Conservation (phyloP, 2,888 invertebrate genomes). For the Mesorhabditis sp. region DNA sequence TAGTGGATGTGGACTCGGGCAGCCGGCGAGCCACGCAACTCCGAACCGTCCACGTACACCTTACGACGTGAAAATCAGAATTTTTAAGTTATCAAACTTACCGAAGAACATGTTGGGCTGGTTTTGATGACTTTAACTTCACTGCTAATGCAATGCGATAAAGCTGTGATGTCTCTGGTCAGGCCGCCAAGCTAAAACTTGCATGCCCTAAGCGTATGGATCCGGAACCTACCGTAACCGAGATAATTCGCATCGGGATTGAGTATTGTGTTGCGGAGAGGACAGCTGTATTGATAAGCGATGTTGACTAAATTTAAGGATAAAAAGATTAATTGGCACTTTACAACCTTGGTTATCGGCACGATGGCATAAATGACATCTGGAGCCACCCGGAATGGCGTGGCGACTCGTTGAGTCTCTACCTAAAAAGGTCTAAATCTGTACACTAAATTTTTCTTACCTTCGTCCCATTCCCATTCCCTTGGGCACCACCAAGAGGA, state of each 20-base stretch:
- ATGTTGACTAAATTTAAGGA: slow-evolving; percentile 21
- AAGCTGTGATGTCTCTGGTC: slow-evolving; percentile 42
- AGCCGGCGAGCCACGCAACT: slow-evolving; percentile 37
- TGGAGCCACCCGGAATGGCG: slow-evolving; percentile 31
- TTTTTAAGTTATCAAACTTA: slow-evolving; percentile 15
- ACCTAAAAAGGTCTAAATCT: slow-evolving; percentile 14
- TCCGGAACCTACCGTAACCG: slow-evolving; percentile 17
- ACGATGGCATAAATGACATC: slow-evolving; percentile 27
- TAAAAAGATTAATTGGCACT: background rate
- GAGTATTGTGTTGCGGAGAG: slow-evolving; percentile 46
- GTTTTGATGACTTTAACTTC: slow-evolving; percentile 50
- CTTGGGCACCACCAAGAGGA: background rate
- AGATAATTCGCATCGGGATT: slow-evolving; percentile 39
- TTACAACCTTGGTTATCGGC: slow-evolving; percentile 20
- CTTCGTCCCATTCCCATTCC: background rate
- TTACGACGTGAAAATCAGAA: slow-evolving; percentile 3
- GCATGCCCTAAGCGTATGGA: background rate
- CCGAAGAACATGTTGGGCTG: slow-evolving; percentile 52
- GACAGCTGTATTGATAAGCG: slow-evolving; percentile 52
- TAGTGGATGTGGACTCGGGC: slow-evolving; percentile 45
- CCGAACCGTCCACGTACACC: slow-evolving; percentile 52
- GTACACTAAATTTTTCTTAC: background rate
- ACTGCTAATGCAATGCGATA: slow-evolving; percentile 46
- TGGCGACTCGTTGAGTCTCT: slow-evolving; percentile 25
- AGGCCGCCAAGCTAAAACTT: slow-evolving; percentile 22